phyloP scores from a whole-genome alignment of 2,113 vertebrate species.

The Genyomyrus donnyi region DNA sequence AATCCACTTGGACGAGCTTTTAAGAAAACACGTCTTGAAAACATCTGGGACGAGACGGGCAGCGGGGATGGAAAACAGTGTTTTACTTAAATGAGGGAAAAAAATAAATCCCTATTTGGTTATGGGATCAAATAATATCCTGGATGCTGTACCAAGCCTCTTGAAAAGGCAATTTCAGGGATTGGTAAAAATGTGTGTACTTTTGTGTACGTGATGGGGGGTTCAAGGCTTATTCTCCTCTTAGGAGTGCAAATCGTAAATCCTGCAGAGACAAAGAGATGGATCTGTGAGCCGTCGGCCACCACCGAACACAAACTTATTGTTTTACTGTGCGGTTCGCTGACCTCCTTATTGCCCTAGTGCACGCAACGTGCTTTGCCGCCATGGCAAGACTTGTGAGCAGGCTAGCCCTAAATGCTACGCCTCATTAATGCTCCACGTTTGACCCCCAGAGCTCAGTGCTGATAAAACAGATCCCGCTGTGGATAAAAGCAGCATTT shows the following conservation, averaged over 20 bases:
- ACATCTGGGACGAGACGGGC: slow-evolving; percentile 17
- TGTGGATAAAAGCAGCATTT: background rate
- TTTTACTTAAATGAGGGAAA: slow-evolving; percentile 10
- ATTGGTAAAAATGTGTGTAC: background rate
- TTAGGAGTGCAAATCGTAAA: background rate
- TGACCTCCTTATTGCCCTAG: background rate
- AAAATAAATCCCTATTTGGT: slow-evolving; percentile 16
- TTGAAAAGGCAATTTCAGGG: background rate
- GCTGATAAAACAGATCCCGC: background rate
- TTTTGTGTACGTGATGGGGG: background rate
- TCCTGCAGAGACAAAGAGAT: background rate
- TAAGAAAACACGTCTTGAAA: slow-evolving; percentile 17
- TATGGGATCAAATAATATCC: background rate
- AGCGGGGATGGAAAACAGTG: slow-evolving; percentile 17
- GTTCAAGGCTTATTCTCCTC: background rate
- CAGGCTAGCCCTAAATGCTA: background rate
- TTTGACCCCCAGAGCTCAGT: background rate
- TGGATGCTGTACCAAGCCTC: background rate
- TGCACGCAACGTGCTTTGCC: background rate
- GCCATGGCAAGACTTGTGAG: background rate
- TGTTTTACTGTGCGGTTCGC: background rate
- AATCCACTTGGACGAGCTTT: slow-evolving; percentile 17
- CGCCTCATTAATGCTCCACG: background rate
- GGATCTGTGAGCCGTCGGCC: background rate
- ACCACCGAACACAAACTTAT: background rate